These are phyloP conservation scores for Hypercompe scribonia DNA, from an alignment of 2,888 invertebrate genomes.

Conservation along the genomic window DNA sequence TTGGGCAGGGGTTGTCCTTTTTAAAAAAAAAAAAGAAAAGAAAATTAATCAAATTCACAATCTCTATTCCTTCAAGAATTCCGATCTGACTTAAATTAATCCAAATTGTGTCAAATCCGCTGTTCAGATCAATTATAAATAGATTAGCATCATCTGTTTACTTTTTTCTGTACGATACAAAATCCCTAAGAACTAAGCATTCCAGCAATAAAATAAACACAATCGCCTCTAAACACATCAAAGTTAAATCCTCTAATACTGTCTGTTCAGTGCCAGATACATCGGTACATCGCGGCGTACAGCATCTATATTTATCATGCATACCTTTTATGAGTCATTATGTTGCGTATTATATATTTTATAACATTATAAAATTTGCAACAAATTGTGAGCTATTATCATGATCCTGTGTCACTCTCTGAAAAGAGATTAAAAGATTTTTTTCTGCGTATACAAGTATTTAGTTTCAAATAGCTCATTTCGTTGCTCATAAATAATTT, in stretches of 20 bases:
- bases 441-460: constrained; percentile 3
- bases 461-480: constrained; percentile 9
- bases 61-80: background rate
- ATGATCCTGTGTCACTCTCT: constrained; percentile 6
- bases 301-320: constrained; percentile 44
- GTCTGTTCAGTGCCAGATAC: constrained; percentile 34
- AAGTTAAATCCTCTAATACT: constrained; percentile 27
- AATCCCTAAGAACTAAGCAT: constrained; percentile 15
- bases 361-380: constrained; percentile 44
- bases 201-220: constrained; percentile 34
- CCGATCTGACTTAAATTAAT: background rate
- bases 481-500: constrained; percentile 3
- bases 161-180: constrained; percentile 10
- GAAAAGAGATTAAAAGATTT: background rate
- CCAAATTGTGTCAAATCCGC: constrained; percentile 3
- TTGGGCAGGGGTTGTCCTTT: too few relatives aligned
- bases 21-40: too few relatives aligned
- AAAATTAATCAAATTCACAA: background rate
- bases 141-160: constrained; percentile 5
- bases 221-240: constrained; percentile 44
- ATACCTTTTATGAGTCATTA: constrained; percentile 55
- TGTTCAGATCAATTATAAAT: constrained; percentile 4
- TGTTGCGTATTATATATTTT: constrained; percentile 31
- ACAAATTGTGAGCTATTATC: constrained; percentile 38
- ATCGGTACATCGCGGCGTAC: constrained; percentile 29